Conservation (phyloP, 2,888 invertebrate genomes). For the Malthinus seriepunctatus region DNA sequence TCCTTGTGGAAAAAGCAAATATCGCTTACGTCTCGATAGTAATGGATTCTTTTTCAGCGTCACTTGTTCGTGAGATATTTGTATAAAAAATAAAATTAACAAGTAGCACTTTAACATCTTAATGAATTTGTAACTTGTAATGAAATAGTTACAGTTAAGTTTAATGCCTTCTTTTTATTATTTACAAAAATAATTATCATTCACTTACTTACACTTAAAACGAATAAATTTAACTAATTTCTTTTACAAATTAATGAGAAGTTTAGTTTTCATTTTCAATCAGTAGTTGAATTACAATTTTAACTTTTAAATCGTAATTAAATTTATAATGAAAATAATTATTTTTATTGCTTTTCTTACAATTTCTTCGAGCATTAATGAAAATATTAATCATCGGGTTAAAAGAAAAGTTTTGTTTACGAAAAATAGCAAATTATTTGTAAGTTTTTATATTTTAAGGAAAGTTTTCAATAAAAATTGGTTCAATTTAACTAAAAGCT, state of each 20-base stretch:
- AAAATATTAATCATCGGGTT: slow-evolving; percentile 37
- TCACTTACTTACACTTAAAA: too few species aligned
- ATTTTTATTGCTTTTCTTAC: slow-evolving; percentile 8
- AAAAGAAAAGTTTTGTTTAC: slow-evolving; percentile 50
- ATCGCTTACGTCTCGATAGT: slow-evolving; percentile 55
- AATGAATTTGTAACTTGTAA: not conserved
- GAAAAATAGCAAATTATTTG: slow-evolving; percentile 54
- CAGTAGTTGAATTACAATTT: too few species aligned
- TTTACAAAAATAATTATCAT: too few species aligned
- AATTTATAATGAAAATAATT: slow-evolving; percentile 9
- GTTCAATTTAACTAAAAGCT: too few species aligned
- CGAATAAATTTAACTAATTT: not conserved
- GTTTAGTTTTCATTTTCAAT: not conserved
- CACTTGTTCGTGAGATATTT: slow-evolving; percentile 25
- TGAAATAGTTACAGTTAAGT: not conserved
- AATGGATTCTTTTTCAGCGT: slow-evolving; percentile 39
- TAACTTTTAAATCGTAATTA: not conserved
- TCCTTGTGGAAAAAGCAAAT: slow-evolving; percentile 58
- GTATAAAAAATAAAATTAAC: slow-evolving; percentile 5
- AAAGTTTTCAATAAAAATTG: not conserved
- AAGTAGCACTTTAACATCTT: slow-evolving; percentile 10
- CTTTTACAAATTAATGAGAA: not conserved
- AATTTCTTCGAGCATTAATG: not conserved
- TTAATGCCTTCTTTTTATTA: too few species aligned
- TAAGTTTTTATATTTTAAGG: slow-evolving; percentile 40